Conservation (phyloP, 1,140 invertebrate genomes). For the Aphelenchoides besseyi region DNA sequence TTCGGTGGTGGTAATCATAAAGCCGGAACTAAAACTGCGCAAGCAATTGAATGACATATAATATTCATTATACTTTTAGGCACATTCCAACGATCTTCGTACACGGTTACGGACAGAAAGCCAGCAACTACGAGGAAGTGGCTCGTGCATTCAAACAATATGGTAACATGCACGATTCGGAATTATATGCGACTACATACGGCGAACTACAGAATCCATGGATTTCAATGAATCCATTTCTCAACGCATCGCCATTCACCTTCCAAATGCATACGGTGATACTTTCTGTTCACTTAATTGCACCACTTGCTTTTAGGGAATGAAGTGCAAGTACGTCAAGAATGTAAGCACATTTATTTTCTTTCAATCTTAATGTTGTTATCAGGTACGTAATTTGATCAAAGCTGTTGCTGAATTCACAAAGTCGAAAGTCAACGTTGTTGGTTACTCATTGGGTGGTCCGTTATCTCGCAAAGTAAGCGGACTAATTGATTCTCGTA, state of each 20-base stretch:
- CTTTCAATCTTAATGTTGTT: slow-evolving; percentile 10
- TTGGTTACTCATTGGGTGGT: slow-evolving; percentile 30
- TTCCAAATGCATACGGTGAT: neutral
- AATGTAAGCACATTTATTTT: slow-evolving; percentile 4
- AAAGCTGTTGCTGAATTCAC: slow-evolving; percentile 24
- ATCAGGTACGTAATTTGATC: slow-evolving; percentile 26
- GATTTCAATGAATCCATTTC: neutral
- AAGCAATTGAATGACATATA: neutral
- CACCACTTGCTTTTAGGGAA: neutral
- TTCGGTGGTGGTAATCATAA: slow-evolving; percentile 3
- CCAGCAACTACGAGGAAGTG: neutral
- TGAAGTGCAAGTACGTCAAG: slow-evolving; percentile 1
- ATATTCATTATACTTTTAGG: neutral
- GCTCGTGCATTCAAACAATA: neutral
- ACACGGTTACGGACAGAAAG: neutral
- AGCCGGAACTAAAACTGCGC: neutral
- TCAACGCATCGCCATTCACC: neutral
- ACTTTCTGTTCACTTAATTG: neutral
- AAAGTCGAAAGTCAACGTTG: slow-evolving; percentile 6
- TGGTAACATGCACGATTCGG: neutral
- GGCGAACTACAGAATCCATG: neutral
- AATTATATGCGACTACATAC: slow-evolving; percentile 12
- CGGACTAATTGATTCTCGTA: neutral
- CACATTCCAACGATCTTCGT: neutral
- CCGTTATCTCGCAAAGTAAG: slow-evolving; percentile 27